Conservation (phyloP, 2,113 vertebrate species). For the Engraulis encrasicolus region DNA sequence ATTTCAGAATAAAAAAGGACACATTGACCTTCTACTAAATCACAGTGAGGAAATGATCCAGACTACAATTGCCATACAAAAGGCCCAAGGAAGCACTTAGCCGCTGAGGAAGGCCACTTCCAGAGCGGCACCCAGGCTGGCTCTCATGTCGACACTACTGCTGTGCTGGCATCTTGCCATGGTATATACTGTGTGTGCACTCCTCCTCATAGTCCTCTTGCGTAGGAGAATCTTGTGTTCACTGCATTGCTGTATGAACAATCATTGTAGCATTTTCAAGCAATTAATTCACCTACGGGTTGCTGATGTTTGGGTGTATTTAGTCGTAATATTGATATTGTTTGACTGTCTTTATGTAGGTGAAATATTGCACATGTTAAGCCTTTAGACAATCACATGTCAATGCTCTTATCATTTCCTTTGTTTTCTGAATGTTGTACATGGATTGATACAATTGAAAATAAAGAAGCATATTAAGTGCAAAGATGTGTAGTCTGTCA, state of each 20-base stretch:
- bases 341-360: background rate
- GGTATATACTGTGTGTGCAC: too few species aligned
- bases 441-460: background rate
- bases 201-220: background rate
- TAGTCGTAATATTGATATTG: background rate
- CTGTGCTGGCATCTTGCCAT: background rate
- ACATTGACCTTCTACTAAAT: conserved; percentile 69
- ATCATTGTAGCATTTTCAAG: background rate
- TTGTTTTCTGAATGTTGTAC: background rate
- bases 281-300: background rate
- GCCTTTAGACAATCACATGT: background rate
- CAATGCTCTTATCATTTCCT: background rate
- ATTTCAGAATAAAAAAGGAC: conserved; percentile 64
- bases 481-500: background rate
- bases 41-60: conserved; percentile 57
- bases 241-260: background rate
- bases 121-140: background rate
- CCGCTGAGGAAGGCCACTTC: background rate
- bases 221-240: background rate
- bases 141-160: background rate
- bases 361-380: background rate
- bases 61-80: background rate
- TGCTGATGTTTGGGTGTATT: background rate
- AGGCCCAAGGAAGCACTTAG: conserved; percentile 1
- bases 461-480: background rate